A percentile compares a stretch with the other conserved stretches of the same genome.
Conservation (phyloP, 2,888 invertebrate species). For the Zaprionus obscuricornis region DNA sequence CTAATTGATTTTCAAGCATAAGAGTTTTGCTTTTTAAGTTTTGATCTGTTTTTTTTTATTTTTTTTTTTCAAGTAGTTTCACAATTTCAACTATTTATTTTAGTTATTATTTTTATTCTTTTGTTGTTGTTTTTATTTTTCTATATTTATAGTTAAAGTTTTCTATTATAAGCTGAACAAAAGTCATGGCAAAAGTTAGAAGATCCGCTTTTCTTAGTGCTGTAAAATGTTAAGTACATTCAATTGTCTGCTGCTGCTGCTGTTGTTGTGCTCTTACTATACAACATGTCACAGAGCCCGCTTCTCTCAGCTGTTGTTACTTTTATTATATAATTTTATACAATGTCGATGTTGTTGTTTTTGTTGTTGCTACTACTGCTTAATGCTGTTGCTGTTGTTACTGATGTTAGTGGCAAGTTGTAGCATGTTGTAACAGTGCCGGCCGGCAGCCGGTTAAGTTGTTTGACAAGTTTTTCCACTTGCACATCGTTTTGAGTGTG, state of each 20-base stretch:
- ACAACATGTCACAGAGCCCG: conserved; percentile 27
- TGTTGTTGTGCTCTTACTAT: not conserved
- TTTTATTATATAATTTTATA: conserved; percentile 69
- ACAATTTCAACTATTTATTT: too few relatives aligned
- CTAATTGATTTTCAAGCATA: too few relatives aligned
- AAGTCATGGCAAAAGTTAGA: not conserved
- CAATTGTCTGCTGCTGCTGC: conserved; percentile 40
- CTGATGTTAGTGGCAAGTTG: conserved; percentile 33
- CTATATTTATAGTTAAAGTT: too few relatives aligned
- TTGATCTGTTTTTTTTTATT: too few relatives aligned
- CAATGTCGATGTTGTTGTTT: conserved; percentile 37
- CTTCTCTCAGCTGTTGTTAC: conserved; percentile 11
- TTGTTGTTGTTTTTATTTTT: too few relatives aligned
- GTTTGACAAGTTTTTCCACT: conserved; percentile 72
- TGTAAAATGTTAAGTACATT: too few relatives aligned
- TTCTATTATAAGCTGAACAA: too few relatives aligned
- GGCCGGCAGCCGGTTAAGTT: conserved; percentile 74
- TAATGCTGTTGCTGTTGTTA: not conserved
- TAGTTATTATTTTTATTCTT: too few relatives aligned
- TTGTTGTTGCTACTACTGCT: conserved; percentile 7
- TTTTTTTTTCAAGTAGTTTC: too few relatives aligned
- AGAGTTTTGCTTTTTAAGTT: too few relatives aligned
- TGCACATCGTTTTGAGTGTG: conserved; percentile 16
- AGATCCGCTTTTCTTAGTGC: too few relatives aligned
- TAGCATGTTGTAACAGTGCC: conserved; percentile 59